Evolutionary conservation across 1,140 invertebrate genomes (phyloP), one percentile per base, ranked within the genome.

Genomic region (Drosophila nikananu): DNA sequence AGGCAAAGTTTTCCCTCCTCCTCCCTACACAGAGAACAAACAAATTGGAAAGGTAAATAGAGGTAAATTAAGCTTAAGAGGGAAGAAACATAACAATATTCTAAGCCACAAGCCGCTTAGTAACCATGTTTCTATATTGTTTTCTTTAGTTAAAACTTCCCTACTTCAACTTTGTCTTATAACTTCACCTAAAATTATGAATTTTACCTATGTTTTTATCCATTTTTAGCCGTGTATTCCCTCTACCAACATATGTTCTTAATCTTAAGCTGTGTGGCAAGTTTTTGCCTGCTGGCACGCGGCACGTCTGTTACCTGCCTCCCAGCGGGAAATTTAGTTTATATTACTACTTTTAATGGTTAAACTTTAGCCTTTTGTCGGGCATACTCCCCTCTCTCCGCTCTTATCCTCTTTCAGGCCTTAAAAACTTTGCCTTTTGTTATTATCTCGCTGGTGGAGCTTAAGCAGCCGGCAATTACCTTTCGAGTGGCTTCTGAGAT

Each of bases 291-390:
- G 21, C 0, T 52, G 54, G 62, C 62, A 63, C 79, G 63, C 59
- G 66, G 48, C 49, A 46, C 42, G 59, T 19, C 62, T 64, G 75
- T 70, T 82, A 82, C 75, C 66, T 52, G 72, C 19, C 39, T 90
- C 81, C 81, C 84, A 49, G 62, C 96, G 35, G 98, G 98, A 87
- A 99, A 99, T 95, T 99, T 99, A 51, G 98, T 98, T 94, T 98
- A 91, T 77, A 82, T 82, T 83, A 91, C 78, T 91, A 86, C 80
- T 91, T 91, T 91, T 91, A 91, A 91, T 91, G 86, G 86, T 80
- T 80, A 86, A 90, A 90, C 75, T 90, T 89, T 82, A 39, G 74
- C 58, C 64, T 48, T 64, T 61, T 68, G 63, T 63, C 30, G 72
- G 30, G 19, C 27, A 32, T 15, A 32, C 44, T 30, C 32, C 41